Evolutionary conservation across 2,797 vertebrate genomes (phyloP), one percentile per base, ranked within the genome.

Genomic region (Sebastes hubbsi): DNA sequence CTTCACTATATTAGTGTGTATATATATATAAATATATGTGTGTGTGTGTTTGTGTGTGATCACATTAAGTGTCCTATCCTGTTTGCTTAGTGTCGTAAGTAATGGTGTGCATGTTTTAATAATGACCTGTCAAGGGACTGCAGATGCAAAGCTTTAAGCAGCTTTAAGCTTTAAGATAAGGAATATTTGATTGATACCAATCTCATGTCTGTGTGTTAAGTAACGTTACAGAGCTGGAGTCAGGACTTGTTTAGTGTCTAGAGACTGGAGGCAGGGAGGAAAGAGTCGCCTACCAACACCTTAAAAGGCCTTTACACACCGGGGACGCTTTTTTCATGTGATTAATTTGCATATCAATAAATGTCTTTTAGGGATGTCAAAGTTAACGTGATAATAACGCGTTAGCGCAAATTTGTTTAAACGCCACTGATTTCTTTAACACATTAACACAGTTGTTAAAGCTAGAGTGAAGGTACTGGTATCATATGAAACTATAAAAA

Each of bases 1-100:
- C 83, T 80, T 79, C 74, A 66, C 59, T 82, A 32, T 76, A 75
- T 91, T 75, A 81, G 34, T 75, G 69, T 70, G 60, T 59, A 11
- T 60, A 29, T 34, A 46, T 46, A 46, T 46, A 46, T 46, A 46
- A 3, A 46, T 1, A 46, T 42, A 29, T 29, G 1, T 42, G 2
- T 46, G 20, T 42, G 34, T 42, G 34, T 72, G 76, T 75, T 56
- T 68, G 52, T 66, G 58, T 78, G 54, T 60, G 58, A 87, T 80
- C 62, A 60, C 75, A 78, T 77, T 70, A 72, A 24, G 72, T 61
- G 60, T 59, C 72, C 60, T 58, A 11, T 78, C 20, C 22, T 72
- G 58, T 62, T 38, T 68, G 52, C 46, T 79, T 67, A 55, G 27
- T 42, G 66, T 42, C 18, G 7, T 62, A 46, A 82, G 42, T 60